Evolutionary conservation across 1,140 invertebrate genomes (phyloP).

Genomic region (Neodiprion pinetum): DNA sequence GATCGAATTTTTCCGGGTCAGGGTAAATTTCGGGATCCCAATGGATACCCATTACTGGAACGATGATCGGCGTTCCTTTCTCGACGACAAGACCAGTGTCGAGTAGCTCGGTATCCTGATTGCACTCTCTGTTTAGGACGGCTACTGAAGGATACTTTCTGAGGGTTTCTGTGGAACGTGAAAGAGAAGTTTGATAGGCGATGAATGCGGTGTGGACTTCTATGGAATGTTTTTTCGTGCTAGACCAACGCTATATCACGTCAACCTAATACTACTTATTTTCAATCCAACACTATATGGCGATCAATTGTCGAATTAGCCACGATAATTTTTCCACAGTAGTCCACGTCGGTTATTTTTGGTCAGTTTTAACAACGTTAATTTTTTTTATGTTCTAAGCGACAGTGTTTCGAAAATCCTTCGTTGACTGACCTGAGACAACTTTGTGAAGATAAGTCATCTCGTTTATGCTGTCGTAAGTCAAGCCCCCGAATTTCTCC

Average conservation of each 20-base stretch:
- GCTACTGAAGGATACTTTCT: constrained; percentile 65
- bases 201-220: neutral
- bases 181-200: neutral
- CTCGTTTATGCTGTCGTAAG: constrained; percentile 32
- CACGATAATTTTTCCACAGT: too few species aligned
- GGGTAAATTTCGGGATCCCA: constrained; percentile 67
- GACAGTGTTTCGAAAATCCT: constrained; percentile 16
- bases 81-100: constrained; percentile 54
- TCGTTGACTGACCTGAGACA: constrained; percentile 31
- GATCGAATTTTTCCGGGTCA: constrained; percentile 72
- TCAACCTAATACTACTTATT: too few species aligned
- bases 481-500: constrained; percentile 26
- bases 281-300: too few species aligned
- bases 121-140: constrained; percentile 59
- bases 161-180: constrained; percentile 59
- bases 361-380: too few species aligned
- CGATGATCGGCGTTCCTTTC: constrained; percentile 58
- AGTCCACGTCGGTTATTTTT: too few species aligned
- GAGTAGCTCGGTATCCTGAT: constrained; percentile 61
- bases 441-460: constrained; percentile 40
- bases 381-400: too few species aligned
- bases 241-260: neutral
- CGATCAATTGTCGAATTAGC: too few species aligned
- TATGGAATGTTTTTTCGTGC: neutral
- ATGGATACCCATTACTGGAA: constrained; percentile 68